phyloP scores from a whole-genome alignment of 2,888 invertebrate genomes.

The Cheilosia vulpina region DNA sequence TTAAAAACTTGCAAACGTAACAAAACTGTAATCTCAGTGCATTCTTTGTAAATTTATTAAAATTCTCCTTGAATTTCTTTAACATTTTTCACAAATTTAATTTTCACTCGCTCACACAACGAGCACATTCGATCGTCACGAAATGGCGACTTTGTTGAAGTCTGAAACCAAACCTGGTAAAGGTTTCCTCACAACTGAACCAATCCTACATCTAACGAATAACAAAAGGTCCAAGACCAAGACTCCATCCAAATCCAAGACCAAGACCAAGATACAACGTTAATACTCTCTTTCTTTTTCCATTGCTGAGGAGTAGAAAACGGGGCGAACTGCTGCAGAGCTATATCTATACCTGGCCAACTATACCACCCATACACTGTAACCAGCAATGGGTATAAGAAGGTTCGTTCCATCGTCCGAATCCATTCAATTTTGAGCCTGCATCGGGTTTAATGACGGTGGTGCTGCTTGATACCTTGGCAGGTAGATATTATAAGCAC shows the following conservation, averaged over 20 bases:
- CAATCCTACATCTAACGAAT: constrained; percentile 59
- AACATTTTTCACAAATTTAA: constrained; percentile 53
- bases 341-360: constrained; percentile 12
- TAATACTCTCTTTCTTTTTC: constrained; percentile 38
- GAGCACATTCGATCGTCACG: constrained; percentile 19
- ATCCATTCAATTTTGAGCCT: constrained; percentile 47
- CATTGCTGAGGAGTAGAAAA: constrained; percentile 11
- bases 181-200: constrained; percentile 64
- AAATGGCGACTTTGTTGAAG: constrained; percentile 12
- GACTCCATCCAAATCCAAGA: background rate
- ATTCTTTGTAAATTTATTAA: constrained; percentile 58
- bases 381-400: constrained; percentile 20
- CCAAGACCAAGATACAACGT: constrained; percentile 19
- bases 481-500: constrained; percentile 41
- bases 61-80: constrained; percentile 59
- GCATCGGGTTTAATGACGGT: constrained; percentile 32
- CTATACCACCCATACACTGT: constrained; percentile 44
- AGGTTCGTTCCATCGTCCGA: constrained; percentile 28
- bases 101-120: constrained; percentile 35
- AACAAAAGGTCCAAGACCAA: constrained; percentile 53
- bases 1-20: constrained; percentile 20
- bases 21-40: constrained; percentile 45
- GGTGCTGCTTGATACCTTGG: constrained; percentile 19
- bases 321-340: constrained; percentile 25
- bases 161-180: constrained; percentile 47